Evolutionary conservation across 2,888 invertebrate genomes (phyloP), one percentile per base, ranked within the genome.

Genomic region (Pyrrhia umbra): DNA sequence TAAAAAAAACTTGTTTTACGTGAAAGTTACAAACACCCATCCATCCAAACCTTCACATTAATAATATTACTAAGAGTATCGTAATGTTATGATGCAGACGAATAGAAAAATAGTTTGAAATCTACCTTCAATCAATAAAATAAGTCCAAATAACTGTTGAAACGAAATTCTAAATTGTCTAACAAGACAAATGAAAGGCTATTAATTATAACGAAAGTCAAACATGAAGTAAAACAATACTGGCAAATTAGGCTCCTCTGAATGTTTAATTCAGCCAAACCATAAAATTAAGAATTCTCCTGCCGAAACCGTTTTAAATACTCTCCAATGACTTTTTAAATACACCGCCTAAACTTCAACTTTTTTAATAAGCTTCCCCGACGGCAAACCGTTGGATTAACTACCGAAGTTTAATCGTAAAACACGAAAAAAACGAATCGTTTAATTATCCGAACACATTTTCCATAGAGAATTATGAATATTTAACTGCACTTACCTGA

Each of bases 331-430:
- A 79, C 85, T 86, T 83, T 88, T 89, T 85, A 87, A 88, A 87
- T 82, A 85, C 76, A 68, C 81, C 78, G 80, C 64, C 80, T 71
- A 78, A 86, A 81, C 83, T 85, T 81, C 52, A 90, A 92, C 91
- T 92, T 92, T 92, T 92, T 91, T 92, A 92, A 92, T 92, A 91
- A 89, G 82, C 84, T 84, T 65, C 73, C 83, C 74, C 72, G 50
- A 63, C 66, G 78, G 82, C 75, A 81, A 83, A 75, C 68, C 81
- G 56, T 68, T 74, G 84, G 86, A 88, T 89, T 90, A 90, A 91
- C 86, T 83, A 85, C 82, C 76, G 43, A 92, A 91, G 85, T 92
- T 91, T 77, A 70, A 68, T 81, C 81, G 81, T 89, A 87, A 88
- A 89, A 86, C 77, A 81, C 56, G n/a, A 54, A 72, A 79, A 85